A percentile compares a stretch with the other conserved stretches of the same genome.
Evolutionary conservation across 2,113 vertebrate species (phyloP).

Genomic region (Henicopernis longicauda): DNA sequence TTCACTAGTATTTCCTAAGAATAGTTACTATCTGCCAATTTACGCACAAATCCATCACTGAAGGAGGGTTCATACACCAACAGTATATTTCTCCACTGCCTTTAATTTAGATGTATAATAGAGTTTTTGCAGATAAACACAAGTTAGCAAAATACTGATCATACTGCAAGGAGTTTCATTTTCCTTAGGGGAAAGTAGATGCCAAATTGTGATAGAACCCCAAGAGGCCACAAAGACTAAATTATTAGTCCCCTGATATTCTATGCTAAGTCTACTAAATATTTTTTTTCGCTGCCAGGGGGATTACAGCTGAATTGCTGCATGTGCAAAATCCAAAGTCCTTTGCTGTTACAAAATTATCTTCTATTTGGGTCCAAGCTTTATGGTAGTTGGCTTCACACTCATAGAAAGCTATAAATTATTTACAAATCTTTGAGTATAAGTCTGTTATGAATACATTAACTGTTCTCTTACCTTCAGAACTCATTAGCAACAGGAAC

Average conservation of each 20-base stretch:
- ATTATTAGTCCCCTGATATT: background rate
- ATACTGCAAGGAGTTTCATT: background rate
- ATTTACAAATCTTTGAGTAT: conserved; percentile 42
- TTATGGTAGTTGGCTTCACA: background rate
- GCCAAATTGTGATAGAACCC: background rate
- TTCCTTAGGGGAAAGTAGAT: background rate
- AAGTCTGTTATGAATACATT: conserved; percentile 37
- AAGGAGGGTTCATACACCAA: background rate
- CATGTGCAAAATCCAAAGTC: conserved; percentile 15
- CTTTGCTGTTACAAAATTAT: conserved; percentile 12
- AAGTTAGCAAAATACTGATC: background rate
- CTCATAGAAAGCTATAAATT: conserved; percentile 39
- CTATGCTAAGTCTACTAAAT: background rate
- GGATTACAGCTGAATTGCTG: background rate
- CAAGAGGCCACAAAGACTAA: conserved; percentile 3
- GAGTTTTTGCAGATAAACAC: background rate
- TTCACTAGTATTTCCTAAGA: conserved; percentile 7
- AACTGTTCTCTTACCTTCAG: conserved; percentile 39
- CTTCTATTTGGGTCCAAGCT: background rate
- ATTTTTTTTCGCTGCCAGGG: background rate
- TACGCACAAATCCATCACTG: background rate
- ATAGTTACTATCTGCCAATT: background rate
- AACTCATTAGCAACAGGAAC: conserved; percentile 45
- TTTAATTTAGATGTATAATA: background rate
- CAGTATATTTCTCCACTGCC: background rate